phyloP scores from a whole-genome alignment of 2,113 vertebrate genomes.

The Pachyramphus minor region DNA sequence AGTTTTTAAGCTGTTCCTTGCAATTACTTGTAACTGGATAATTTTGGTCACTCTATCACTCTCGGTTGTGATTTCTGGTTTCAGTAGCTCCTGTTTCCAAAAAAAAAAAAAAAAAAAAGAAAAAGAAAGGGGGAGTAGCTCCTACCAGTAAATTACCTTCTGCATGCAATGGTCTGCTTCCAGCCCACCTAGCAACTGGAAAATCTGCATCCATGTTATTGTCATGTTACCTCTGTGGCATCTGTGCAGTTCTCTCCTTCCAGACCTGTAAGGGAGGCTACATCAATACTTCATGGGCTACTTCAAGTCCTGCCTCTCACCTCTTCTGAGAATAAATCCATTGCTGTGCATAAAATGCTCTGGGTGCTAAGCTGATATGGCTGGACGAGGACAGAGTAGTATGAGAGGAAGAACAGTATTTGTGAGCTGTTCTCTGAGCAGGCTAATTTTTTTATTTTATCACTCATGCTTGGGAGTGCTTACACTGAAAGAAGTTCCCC shows the following conservation, averaged over 20 bases:
- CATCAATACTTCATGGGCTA: fast-evolving
- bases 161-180: background rate
- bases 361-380: too few species aligned
- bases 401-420: background rate
- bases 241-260: background rate
- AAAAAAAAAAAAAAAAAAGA: background rate
- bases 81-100: background rate
- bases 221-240: background rate
- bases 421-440: background rate
- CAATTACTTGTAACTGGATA: background rate
- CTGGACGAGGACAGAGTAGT: background rate
- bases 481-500: background rate
- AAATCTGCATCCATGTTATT: background rate
- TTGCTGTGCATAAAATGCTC: background rate
- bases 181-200: background rate
- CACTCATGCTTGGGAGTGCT: background rate
- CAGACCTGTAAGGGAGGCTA: background rate
- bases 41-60: background rate
- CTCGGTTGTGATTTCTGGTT: background rate
- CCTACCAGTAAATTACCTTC: background rate
- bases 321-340: background rate
- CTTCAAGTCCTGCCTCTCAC: background rate
- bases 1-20: background rate
- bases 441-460: background rate
- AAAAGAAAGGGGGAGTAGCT: background rate